These are phyloP conservation scores for Drosophila paulistorum DNA, from an alignment of 1,140 invertebrate genomes.

Conservation along the genomic window DNA sequence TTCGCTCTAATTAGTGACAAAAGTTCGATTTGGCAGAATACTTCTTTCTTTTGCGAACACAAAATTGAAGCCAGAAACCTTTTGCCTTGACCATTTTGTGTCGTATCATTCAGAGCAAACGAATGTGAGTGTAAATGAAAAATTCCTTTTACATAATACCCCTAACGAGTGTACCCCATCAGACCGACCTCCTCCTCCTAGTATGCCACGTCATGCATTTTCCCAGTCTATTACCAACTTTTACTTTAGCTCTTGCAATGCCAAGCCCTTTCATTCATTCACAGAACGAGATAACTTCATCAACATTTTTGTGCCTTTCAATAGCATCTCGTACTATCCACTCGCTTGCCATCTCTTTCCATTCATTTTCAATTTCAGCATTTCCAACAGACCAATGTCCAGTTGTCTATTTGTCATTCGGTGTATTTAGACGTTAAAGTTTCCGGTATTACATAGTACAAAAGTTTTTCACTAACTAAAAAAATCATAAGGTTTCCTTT, in stretches of 20 bases:
- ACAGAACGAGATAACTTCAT: background rate
- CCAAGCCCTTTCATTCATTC: slow-evolving; percentile 6
- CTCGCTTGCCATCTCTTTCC: background rate
- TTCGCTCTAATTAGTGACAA: slow-evolving; percentile 11
- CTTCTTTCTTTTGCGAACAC: background rate
- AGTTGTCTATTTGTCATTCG: slow-evolving; percentile 31
- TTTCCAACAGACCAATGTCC: slow-evolving; percentile 21
- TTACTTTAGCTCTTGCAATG: background rate
- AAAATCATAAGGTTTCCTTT: slow-evolving; percentile 33
- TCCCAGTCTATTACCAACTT: background rate
- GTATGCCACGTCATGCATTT: background rate
- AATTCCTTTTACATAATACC: slow-evolving; percentile 11
- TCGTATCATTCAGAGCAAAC: background rate
- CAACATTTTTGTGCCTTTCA: slow-evolving; percentile 6
- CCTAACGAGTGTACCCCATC: background rate
- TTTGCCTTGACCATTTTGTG: background rate
- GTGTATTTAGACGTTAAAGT: slow-evolving; percentile 41
- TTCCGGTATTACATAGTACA: slow-evolving; percentile 1
- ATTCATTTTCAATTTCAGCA: slow-evolving; percentile 16
- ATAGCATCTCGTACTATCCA: background rate
- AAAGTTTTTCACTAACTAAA: slow-evolving; percentile 35
- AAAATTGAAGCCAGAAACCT: background rate
- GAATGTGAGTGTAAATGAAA: background rate
- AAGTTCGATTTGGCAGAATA: slow-evolving; percentile 1
- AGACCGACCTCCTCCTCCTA: too few relatives aligned